Percentiles rank a stretch among this genome's conserved stretches.
phyloP scores from a whole-genome alignment of 1,140 invertebrate genomes.

The Brachionus rotundiformis region DNA sequence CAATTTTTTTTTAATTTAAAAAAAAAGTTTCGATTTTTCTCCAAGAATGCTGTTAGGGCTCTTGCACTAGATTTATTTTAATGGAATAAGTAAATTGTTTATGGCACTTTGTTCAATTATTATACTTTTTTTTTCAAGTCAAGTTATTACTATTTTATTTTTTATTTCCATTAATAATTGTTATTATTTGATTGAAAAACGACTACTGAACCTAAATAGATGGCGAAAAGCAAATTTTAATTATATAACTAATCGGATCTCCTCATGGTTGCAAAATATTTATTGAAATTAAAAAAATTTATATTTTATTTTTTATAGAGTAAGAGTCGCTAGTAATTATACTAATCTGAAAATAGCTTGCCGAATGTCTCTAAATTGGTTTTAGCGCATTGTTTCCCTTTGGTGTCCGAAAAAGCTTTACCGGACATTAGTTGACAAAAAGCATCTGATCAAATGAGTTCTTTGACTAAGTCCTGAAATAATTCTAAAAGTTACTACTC shows the following conservation, averaged over 20 bases:
- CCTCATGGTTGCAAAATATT: slow-evolving; percentile 5
- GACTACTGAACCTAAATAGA: not conserved
- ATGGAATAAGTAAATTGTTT: slow-evolving; percentile 46
- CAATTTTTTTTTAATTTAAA: not conserved
- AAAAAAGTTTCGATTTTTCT: slow-evolving; percentile 27
- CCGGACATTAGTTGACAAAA: slow-evolving; percentile 24
- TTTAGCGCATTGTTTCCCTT: not conserved
- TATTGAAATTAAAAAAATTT: not conserved
- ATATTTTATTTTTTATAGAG: not conserved
- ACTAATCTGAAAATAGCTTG: not conserved
- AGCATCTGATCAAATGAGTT: not conserved
- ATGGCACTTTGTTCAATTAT: slow-evolving; percentile 48
- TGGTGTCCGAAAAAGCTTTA: not conserved
- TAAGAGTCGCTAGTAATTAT: not conserved
- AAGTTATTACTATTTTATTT: slow-evolving; percentile 44
- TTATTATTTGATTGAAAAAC: slow-evolving; percentile 4
- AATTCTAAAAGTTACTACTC: not conserved
- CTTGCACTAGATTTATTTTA: slow-evolving; percentile 46
- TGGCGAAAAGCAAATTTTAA: slow-evolving; percentile 1
- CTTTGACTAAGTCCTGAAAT: not conserved
- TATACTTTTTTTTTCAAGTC: slow-evolving; percentile 15
- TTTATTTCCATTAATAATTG: slow-evolving; percentile 11
- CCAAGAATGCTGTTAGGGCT: slow-evolving; percentile 31
- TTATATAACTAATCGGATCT: slow-evolving; percentile 12
- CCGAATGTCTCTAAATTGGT: not conserved